phyloP scores from a whole-genome alignment of 2,888 invertebrate genomes.

The Plusia festucae region DNA sequence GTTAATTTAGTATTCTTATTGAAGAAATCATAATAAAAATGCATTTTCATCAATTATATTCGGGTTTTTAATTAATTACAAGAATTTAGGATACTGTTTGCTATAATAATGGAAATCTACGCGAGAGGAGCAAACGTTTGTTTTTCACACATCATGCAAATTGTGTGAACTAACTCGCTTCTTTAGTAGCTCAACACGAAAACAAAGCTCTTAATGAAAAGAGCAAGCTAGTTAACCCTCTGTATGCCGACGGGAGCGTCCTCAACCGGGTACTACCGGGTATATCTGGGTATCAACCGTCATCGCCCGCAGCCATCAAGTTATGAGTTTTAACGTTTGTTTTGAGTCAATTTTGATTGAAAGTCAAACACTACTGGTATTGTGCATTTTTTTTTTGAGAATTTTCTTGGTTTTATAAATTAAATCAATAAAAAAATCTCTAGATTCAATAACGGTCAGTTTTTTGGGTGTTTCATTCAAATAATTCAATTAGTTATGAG shows the following conservation, averaged over 20 bases:
- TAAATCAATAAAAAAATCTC: neutral
- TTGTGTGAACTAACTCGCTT: constrained; percentile 9
- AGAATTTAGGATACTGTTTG: too few species aligned
- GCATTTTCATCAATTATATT: too few species aligned
- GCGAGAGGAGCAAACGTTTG: too few species aligned
- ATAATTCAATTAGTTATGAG: too few species aligned
- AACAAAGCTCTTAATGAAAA: constrained; percentile 55
- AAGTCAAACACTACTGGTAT: neutral
- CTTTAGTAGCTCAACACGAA: constrained; percentile 31
- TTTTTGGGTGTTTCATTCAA: too few species aligned
- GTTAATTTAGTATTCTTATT: too few species aligned
- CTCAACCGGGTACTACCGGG: neutral
- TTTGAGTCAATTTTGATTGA: constrained; percentile 46
- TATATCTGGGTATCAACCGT: neutral
- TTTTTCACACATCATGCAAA: too few species aligned
- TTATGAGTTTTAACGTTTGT: constrained; percentile 50
- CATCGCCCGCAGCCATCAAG: constrained; percentile 33
- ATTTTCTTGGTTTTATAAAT: neutral
- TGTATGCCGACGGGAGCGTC: constrained; percentile 42
- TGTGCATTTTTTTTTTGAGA: neutral
- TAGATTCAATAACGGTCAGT: too few species aligned
- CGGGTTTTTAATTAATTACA: too few species aligned
- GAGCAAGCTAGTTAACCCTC: constrained; percentile 58
- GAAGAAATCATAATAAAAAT: too few species aligned
- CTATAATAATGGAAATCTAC: too few species aligned